phyloP scores from a whole-genome alignment of 2,113 vertebrate genomes.

The Psophia crepitans region DNA sequence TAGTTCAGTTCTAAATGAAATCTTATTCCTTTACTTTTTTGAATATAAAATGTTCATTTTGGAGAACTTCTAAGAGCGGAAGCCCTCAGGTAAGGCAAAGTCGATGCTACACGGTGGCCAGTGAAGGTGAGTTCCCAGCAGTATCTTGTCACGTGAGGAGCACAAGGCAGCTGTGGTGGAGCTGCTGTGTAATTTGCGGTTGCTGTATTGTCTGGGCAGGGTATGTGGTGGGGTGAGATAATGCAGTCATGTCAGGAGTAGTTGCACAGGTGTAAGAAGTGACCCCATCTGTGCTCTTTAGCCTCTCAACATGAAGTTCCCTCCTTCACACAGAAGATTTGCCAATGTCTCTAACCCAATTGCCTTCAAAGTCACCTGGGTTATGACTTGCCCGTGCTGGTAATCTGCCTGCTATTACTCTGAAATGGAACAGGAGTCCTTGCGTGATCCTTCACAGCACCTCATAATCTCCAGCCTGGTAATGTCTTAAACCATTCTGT shows the following conservation, averaged over 20 bases:
- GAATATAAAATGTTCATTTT: background rate
- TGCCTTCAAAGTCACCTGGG: background rate
- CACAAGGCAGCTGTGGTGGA: background rate
- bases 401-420: background rate
- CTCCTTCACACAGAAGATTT: background rate
- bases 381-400: background rate
- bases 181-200: background rate
- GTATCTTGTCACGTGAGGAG: background rate
- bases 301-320: background rate
- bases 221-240: background rate
- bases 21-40: background rate
- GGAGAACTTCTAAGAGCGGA: background rate
- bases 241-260: background rate
- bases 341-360: background rate
- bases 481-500: background rate
- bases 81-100: background rate
- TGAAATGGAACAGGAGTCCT: background rate
- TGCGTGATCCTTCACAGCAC: background rate
- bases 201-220: background rate
- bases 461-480: background rate
- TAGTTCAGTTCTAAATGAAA: background rate
- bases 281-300: background rate
- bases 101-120: accelerated
- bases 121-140: background rate
- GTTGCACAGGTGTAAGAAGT: background rate